These are phyloP conservation scores for Buphagus erythrorhynchus DNA, from an alignment of 2,797 vertebrate species.

Conservation along the genomic window DNA sequence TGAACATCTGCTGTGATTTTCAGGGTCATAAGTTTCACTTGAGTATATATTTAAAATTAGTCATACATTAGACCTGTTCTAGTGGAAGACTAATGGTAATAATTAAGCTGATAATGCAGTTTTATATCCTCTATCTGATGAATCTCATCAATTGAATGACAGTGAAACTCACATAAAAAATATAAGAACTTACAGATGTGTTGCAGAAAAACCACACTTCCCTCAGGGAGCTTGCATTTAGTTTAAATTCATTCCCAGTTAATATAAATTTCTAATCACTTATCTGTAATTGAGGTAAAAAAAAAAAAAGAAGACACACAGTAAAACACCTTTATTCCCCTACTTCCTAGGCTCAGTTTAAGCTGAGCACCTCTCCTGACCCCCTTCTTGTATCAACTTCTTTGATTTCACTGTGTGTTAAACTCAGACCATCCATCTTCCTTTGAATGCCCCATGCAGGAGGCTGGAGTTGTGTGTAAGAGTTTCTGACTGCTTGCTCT, in stretches of 20 bases:
- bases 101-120: background rate
- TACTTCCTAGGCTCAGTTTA: background rate
- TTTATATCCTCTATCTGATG: slow-evolving; percentile 12
- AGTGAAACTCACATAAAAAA: slow-evolving; percentile 4
- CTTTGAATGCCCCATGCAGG: background rate
- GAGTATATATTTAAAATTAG: background rate
- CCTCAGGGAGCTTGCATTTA: background rate
- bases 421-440: background rate
- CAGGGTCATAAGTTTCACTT: background rate
- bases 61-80: background rate
- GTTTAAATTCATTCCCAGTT: background rate
- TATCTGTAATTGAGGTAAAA: background rate
- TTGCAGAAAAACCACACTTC: background rate
- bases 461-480: accelerated
- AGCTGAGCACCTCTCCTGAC: background rate
- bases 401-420: background rate
- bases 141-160: background rate
- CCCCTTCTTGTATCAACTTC: background rate
- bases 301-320: background rate
- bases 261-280: background rate
- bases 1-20: background rate
- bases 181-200: background rate
- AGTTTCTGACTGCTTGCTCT: background rate
- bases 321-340: background rate
- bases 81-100: background rate